These are phyloP conservation scores for Maccullochella peelii DNA, from an alignment of 2,113 vertebrate genomes.

Conservation along the genomic window DNA sequence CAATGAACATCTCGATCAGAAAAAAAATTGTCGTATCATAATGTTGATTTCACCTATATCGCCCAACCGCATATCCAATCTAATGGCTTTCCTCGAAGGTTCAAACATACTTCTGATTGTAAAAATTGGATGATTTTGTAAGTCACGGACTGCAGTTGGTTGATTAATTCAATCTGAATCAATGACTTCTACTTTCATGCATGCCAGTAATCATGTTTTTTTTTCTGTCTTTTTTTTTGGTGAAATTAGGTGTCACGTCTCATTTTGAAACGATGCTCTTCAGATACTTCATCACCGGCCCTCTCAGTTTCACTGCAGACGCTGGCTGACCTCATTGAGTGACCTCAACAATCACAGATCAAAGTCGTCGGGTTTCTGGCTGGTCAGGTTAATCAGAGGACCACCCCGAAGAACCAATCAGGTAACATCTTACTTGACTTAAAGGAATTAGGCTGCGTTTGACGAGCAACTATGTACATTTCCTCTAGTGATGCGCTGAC, in stretches of 20 bases:
- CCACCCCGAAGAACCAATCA: constrained; percentile 76
- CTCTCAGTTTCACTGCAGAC: constrained; percentile 62
- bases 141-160: neutral
- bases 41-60: neutral
- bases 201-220: constrained; percentile 39
- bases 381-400: constrained; percentile 74
- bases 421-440: constrained; percentile 66
- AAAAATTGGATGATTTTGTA: neutral
- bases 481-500: constrained; percentile 12
- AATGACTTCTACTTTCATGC: constrained; percentile 23
- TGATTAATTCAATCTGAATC: constrained; percentile 49
- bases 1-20: neutral
- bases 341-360: constrained; percentile 76
- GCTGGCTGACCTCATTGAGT: constrained; percentile 51
- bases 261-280: constrained; percentile 65
- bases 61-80: neutral
- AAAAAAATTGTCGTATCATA: neutral
- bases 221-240: neutral
- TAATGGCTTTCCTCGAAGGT: constrained; percentile 1
- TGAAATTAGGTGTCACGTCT: constrained; percentile 67
- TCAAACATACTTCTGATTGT: neutral
- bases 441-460: constrained; percentile 57
- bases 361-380: constrained; percentile 62
- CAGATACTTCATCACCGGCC: constrained; percentile 66
- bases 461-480: constrained; percentile 26